Conservation (phyloP, 1,140 invertebrate genomes). For the Uloborus diversus region DNA sequence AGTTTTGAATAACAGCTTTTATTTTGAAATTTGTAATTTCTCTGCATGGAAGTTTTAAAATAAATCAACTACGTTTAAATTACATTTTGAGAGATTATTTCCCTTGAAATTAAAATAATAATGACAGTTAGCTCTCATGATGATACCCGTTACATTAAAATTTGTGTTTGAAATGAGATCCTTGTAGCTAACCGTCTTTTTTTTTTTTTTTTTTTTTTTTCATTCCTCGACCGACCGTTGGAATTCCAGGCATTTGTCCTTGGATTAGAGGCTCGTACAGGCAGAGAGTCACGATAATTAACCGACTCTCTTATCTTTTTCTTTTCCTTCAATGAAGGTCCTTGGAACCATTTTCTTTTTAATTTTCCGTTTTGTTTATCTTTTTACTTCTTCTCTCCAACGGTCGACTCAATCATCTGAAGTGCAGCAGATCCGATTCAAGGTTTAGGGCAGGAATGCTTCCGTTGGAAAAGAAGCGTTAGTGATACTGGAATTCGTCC, state of each 20-base stretch:
- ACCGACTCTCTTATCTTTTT: constrained; percentile 32
- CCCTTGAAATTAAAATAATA: no score
- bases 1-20: no score
- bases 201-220: no score
- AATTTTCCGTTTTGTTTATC: neutral
- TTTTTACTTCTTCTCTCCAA: neutral
- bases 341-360: neutral
- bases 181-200: no score
- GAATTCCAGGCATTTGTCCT: constrained; percentile 31
- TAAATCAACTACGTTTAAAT: no score
- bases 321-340: neutral
- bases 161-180: no score
- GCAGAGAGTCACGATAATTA: constrained; percentile 43
- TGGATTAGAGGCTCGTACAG: constrained; percentile 38
- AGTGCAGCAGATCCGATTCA: neutral
- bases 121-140: no score
- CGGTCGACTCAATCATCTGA: neutral
- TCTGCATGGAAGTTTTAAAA: no score
- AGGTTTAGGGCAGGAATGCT: no score
- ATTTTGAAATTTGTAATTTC: no score
- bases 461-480: neutral
- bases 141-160: no score
- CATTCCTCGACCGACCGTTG: neutral
- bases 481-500: neutral
- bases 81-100: no score